Conservation (phyloP, 2,113 vertebrate genomes). For the Vidua macroura region DNA sequence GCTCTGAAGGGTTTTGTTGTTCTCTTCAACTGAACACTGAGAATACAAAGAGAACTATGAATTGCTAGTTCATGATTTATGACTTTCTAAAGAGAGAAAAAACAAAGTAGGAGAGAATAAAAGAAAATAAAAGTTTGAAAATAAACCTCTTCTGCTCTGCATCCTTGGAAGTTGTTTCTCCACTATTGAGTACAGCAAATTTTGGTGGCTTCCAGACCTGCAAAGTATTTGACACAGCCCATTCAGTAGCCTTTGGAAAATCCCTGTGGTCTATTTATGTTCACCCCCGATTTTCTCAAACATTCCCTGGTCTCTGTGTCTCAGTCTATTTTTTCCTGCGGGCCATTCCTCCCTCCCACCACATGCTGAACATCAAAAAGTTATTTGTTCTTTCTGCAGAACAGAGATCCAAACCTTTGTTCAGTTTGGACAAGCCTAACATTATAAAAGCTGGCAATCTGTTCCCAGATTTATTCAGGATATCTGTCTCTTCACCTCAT, state of each 20-base stretch:
- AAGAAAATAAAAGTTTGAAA: neutral
- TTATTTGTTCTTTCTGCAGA: neutral
- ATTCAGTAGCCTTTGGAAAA: neutral
- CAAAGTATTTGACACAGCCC: neutral
- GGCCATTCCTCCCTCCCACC: neutral
- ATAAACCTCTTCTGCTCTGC: neutral
- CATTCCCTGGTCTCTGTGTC: neutral
- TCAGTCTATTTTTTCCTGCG: neutral
- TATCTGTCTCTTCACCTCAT: neutral
- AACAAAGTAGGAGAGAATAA: neutral
- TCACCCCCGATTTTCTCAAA: neutral
- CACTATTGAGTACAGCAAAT: neutral
- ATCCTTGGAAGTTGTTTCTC: neutral
- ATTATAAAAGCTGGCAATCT: neutral
- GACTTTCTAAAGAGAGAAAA: neutral
- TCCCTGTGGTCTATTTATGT: neutral
- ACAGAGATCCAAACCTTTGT: neutral
- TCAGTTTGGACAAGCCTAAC: neutral
- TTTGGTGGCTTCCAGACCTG: neutral
- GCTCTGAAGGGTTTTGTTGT: neutral
- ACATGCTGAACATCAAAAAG: neutral
- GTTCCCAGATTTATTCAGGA: neutral
- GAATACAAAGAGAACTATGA: neutral
- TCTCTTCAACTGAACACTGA: neutral
- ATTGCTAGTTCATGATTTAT: neutral